Evolutionary conservation across 2,797 vertebrate genomes (phyloP).

Genomic region (Spondyliosoma cantharus): DNA sequence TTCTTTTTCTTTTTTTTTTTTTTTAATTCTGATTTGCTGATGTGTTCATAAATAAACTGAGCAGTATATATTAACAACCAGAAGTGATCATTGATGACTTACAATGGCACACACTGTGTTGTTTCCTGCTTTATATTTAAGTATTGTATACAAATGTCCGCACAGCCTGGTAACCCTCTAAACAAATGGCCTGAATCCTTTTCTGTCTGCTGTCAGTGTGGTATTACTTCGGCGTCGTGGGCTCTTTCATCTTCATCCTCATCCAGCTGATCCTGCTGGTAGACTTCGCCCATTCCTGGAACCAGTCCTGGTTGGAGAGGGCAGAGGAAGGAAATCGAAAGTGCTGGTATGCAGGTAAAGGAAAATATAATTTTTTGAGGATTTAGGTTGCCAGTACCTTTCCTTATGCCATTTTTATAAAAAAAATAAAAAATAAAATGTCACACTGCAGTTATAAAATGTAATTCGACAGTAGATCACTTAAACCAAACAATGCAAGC

Average conservation of each 20-base stretch:
- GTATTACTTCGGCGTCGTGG: conserved; percentile 92
- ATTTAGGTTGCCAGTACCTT: neutral
- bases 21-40: neutral
- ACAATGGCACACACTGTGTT: neutral
- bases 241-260: conserved; percentile 93
- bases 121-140: neutral
- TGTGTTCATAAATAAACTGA: neutral
- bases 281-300: conserved; percentile 93
- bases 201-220: conserved; percentile 54
- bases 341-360: conserved; percentile 92
- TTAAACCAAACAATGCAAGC: neutral
- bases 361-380: too few relatives aligned
- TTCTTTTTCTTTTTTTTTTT: neutral
- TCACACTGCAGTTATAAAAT: neutral
- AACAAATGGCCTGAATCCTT: neutral
- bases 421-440: neutral
- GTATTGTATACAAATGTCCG: neutral
- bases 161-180: neutral
- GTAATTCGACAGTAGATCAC: neutral
- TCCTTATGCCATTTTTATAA: neutral
- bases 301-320: conserved; percentile 88
- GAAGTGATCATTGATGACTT: neutral
- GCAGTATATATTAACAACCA: neutral
- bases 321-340: conserved; percentile 83
- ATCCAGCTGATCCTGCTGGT: conserved; percentile 93